phyloP scores from a whole-genome alignment of 1,140 invertebrate species.

The Drosophila arizonae region DNA sequence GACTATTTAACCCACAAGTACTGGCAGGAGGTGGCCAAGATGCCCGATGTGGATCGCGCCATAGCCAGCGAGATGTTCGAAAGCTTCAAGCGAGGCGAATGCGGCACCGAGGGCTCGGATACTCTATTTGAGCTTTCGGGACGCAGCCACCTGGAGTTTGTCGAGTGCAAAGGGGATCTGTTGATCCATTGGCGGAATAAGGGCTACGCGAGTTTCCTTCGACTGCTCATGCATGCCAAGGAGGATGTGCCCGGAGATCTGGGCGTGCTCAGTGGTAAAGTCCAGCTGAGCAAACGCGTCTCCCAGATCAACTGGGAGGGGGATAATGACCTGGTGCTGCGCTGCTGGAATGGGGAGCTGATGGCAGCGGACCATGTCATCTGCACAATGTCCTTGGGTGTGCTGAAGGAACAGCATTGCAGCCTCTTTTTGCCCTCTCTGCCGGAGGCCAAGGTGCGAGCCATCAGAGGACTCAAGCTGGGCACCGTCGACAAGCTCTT shows the following conservation, averaged over 20 bases:
- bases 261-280: conserved; percentile 69
- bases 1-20: conserved; percentile 82
- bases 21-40: conserved; percentile 61
- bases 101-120: conserved; percentile 85
- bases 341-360: conserved; percentile 85
- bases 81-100: conserved; percentile 83
- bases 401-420: conserved; percentile 86
- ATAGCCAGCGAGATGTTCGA: conserved; percentile 83
- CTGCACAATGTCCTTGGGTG: conserved; percentile 87
- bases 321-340: conserved; percentile 70
- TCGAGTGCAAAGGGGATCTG: conserved; percentile 85
- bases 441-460: conserved; percentile 85
- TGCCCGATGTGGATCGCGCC: conserved; percentile 51
- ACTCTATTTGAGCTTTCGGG: conserved; percentile 86
- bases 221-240: conserved; percentile 84
- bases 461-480: conserved; percentile 87
- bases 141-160: conserved; percentile 84
- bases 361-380: conserved; percentile 87
- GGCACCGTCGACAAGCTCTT: conserved; percentile 91
- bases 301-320: conserved; percentile 82
- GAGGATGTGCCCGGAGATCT: conserved; percentile 36
- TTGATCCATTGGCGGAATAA: conserved; percentile 86
- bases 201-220: conserved; percentile 85
- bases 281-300: conserved; percentile 84
- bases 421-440: conserved; percentile 86